Conservation (phyloP, 2,888 invertebrate genomes). For the Eurois occulta region DNA sequence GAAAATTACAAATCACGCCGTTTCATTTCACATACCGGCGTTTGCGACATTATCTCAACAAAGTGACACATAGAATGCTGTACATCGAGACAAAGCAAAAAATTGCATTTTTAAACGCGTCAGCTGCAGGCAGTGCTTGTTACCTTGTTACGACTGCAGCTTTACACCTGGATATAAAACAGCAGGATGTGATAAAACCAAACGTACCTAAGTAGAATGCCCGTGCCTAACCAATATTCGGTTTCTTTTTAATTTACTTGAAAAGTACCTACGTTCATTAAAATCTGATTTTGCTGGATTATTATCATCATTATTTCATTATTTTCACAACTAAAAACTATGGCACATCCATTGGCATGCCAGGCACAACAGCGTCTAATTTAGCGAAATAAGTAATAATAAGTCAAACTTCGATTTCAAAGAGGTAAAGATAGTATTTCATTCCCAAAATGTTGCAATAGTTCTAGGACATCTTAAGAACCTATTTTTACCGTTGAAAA, state of each 20-base stretch:
- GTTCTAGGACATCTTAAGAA: no score
- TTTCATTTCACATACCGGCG: neutral
- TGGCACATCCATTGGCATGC: neutral
- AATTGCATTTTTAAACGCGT: conserved; percentile 74
- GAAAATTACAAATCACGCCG: neutral
- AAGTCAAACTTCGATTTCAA: conserved; percentile 24
- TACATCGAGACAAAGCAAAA: conserved; percentile 66
- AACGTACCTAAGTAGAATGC: neutral
- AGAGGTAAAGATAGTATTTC: neutral
- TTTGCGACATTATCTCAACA: conserved; percentile 13
- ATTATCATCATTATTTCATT: no score
- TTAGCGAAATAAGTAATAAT: no score
- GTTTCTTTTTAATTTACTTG: neutral
- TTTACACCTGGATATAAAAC: conserved; percentile 32
- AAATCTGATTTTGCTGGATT: neutral
- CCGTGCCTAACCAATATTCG: neutral
- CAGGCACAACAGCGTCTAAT: neutral
- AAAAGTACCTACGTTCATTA: neutral
- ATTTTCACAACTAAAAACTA: neutral
- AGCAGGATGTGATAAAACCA: conserved; percentile 25
- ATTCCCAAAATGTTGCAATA: neutral
- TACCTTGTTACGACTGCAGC: conserved; percentile 64
- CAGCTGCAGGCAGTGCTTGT: conserved; percentile 70
- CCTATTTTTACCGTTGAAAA: no score
- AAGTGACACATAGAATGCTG: conserved; percentile 44